phyloP scores from a whole-genome alignment of 2,888 invertebrate genomes.

The Vandiemenella viatica region DNA sequence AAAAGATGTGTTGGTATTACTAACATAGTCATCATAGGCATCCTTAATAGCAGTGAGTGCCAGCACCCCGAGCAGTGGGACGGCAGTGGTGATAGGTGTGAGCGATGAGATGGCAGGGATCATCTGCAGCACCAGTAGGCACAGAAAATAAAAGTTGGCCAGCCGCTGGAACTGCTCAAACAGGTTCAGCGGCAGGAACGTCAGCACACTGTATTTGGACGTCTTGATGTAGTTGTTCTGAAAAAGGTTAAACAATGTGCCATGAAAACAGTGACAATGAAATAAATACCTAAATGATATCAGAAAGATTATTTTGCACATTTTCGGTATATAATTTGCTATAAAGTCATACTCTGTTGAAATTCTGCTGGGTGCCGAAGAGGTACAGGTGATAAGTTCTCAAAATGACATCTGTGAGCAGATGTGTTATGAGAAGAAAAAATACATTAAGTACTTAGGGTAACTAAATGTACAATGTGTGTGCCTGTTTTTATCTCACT shows the following conservation, averaged over 20 bases:
- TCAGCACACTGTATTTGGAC: slow-evolving; percentile 93
- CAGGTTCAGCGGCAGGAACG: slow-evolving; percentile 95
- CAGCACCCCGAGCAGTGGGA: slow-evolving; percentile 88
- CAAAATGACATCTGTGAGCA: too few species aligned
- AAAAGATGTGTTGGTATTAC: slow-evolving; percentile 32
- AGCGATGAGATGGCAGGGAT: slow-evolving; percentile 95
- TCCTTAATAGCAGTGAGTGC: slow-evolving; percentile 92
- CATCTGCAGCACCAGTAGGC: slow-evolving; percentile 90
- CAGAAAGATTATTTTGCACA: too few species aligned
- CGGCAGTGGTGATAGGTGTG: slow-evolving; percentile 90
- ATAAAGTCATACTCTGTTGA: too few species aligned
- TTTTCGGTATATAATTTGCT: too few species aligned
- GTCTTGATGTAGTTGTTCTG: slow-evolving; percentile 99
- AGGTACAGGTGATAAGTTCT: too few species aligned
- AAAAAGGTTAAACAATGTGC: slow-evolving; percentile 40
- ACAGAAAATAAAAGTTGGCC: slow-evolving; percentile 98
- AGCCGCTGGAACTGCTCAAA: slow-evolving; percentile 98
- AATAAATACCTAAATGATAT: too few species aligned
- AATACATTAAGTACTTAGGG: too few species aligned
- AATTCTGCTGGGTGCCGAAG: too few species aligned
- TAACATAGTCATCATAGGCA: slow-evolving; percentile 96
- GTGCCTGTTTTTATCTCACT: too few species aligned
- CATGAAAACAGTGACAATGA: too few species aligned
- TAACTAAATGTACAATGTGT: too few species aligned
- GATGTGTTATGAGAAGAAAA: too few species aligned